Conservation (phyloP, 2,113 vertebrate genomes). For the Eubucco bourcierii region DNA sequence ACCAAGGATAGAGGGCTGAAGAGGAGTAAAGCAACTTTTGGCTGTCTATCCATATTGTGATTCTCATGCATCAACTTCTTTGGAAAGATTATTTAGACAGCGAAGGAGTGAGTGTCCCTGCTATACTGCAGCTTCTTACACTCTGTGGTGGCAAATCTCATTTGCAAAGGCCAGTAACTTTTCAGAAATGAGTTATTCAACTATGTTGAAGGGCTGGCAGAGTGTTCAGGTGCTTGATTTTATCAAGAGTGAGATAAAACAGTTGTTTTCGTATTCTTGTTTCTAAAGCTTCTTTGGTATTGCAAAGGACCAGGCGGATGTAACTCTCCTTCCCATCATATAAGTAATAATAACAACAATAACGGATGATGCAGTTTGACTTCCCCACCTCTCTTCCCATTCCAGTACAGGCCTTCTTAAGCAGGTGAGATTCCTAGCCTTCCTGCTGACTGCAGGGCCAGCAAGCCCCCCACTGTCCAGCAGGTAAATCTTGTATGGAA, state of each 20-base stretch:
- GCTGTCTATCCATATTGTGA: neutral
- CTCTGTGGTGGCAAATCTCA: neutral
- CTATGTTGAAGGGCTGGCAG: neutral
- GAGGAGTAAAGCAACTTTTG: neutral
- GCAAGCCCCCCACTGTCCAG: rapidly evolving
- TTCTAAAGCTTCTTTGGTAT: neutral
- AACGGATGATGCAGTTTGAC: neutral
- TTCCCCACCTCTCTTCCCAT: neutral
- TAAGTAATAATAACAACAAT: neutral
- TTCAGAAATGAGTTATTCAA: neutral
- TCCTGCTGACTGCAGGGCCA: neutral
- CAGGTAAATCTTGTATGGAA: neutral
- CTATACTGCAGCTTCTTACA: neutral
- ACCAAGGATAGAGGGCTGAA: neutral
- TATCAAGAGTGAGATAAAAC: neutral
- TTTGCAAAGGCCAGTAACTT: neutral
- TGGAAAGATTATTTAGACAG: neutral
- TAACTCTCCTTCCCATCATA: neutral
- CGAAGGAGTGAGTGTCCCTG: neutral
- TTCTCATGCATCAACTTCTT: neutral
- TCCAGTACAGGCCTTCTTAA: neutral
- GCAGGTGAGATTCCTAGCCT: neutral
- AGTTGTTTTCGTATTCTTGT: neutral
- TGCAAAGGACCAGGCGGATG: neutral
- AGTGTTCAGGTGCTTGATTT: neutral